phyloP scores from a whole-genome alignment of 2,113 vertebrate species.

The Neoarius graeffei region DNA sequence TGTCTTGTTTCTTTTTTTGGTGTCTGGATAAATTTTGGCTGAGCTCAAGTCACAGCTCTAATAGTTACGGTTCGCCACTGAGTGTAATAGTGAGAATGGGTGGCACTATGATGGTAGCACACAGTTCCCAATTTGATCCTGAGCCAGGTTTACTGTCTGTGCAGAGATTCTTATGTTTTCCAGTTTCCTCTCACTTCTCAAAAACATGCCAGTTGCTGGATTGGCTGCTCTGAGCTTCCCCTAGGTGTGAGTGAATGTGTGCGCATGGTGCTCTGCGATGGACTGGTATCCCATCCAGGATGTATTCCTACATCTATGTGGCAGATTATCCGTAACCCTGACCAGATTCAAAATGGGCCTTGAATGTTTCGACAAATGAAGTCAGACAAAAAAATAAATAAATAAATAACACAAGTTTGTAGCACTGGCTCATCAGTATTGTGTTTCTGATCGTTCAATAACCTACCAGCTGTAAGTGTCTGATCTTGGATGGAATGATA shows the following conservation, averaged over 20 bases:
- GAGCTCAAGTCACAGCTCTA: too few relatives aligned
- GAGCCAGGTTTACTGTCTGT: background rate
- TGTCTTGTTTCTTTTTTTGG: too few relatives aligned
- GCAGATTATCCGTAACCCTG: background rate
- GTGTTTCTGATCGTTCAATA: background rate
- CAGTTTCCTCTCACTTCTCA: background rate
- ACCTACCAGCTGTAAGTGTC: background rate
- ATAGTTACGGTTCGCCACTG: too few relatives aligned
- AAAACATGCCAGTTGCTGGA: background rate
- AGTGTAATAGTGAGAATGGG: background rate
- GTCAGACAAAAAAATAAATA: background rate
- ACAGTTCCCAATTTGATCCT: background rate
- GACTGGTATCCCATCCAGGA: slow-evolving; percentile 46
- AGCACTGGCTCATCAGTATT: background rate
- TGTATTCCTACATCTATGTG: slow-evolving; percentile 20
- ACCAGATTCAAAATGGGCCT: background rate
- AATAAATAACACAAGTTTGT: background rate
- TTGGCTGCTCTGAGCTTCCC: background rate
- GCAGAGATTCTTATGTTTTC: background rate
- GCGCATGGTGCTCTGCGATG: background rate
- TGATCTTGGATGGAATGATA: background rate
- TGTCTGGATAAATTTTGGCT: too few relatives aligned
- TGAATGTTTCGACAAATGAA: background rate
- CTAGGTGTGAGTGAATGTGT: background rate
- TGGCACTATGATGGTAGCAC: background rate